A percentile compares a stretch with the other conserved stretches of the same genome.
Evolutionary conservation across 2,797 vertebrate genomes (phyloP).

Genomic region (Mastacembelus armatus): DNA sequence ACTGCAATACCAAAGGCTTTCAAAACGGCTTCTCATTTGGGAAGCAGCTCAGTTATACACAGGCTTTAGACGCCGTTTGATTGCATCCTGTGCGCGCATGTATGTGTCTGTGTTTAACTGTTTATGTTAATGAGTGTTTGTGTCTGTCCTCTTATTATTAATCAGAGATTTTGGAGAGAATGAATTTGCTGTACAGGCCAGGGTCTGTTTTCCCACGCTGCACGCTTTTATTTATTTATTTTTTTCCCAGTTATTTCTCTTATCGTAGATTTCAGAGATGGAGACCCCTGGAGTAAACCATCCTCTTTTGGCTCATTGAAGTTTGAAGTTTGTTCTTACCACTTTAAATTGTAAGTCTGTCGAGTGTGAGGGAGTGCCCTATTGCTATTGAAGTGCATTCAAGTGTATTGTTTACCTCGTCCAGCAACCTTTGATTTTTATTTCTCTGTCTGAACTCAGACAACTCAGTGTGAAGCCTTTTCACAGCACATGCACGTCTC

Average conservation of each 20-base stretch:
- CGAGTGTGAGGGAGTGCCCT: not conserved
- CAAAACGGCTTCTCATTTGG: conserved; percentile 4
- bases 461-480: conserved; percentile 2
- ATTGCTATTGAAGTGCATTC: not conserved
- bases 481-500: conserved; percentile 3
- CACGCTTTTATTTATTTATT: conserved; percentile 5
- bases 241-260: conserved; percentile 11
- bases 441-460: conserved; percentile 11
- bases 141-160: conserved; percentile 18
- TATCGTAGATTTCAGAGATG: conserved; percentile 20
- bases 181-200: conserved; percentile 12
- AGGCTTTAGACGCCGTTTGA: not conserved
- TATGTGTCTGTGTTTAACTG: not conserved
- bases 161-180: conserved; percentile 12
- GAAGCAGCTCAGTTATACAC: not conserved
- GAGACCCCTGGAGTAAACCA: not conserved
- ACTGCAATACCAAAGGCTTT: conserved; percentile 27
- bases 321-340: conserved; percentile 26
- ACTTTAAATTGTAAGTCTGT: conserved; percentile 4
- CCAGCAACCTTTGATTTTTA: not conserved
- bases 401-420: conserved; percentile 10
- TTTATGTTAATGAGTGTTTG: conserved; percentile 19
- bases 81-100: not conserved
- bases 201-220: conserved; percentile 11
- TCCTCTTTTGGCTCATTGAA: conserved; percentile 18